phyloP scores from a whole-genome alignment of 2,888 invertebrate species.

The Carcina quercana region DNA sequence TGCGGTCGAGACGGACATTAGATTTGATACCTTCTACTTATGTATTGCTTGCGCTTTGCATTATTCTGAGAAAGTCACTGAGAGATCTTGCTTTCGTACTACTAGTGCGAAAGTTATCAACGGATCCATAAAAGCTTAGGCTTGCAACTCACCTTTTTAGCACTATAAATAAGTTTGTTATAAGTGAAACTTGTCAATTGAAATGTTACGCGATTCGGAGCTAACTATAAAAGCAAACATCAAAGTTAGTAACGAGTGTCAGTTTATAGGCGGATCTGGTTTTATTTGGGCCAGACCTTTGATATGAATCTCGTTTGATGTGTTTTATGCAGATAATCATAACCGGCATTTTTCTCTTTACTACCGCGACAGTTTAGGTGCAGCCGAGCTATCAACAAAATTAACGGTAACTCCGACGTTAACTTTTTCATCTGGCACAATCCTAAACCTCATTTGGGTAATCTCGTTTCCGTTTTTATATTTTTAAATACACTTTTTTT shows the following conservation, averaged over 20 bases:
- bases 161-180: no score
- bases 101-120: no score
- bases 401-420: no score
- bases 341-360: slow-evolving; percentile 21
- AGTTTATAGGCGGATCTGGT: slow-evolving; percentile 47
- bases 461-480: slow-evolving; percentile 7
- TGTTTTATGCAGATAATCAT: slow-evolving; percentile 40
- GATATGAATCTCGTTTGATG: slow-evolving; percentile 54
- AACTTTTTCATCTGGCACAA: no score
- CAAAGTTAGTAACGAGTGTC: slow-evolving; percentile 38
- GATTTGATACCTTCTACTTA: slow-evolving; percentile 20
- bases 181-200: slow-evolving; percentile 38
- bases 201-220: slow-evolving; percentile 27
- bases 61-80: slow-evolving; percentile 18
- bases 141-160: no score
- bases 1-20: slow-evolving; percentile 25
- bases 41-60: no score
- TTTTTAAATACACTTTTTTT: slow-evolving; percentile 2
- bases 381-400: no score
- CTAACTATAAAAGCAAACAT: slow-evolving; percentile 44
- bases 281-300: slow-evolving; percentile 55
- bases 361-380: slow-evolving; percentile 2
- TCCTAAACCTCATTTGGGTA: no score
- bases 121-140: no score
- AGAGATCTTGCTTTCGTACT: no score